Percentiles rank a stretch among this genome's conserved stretches.
Conservation (phyloP, 92 coral and sea anemone genomes). For the Plumapathes pennacea region DNA sequence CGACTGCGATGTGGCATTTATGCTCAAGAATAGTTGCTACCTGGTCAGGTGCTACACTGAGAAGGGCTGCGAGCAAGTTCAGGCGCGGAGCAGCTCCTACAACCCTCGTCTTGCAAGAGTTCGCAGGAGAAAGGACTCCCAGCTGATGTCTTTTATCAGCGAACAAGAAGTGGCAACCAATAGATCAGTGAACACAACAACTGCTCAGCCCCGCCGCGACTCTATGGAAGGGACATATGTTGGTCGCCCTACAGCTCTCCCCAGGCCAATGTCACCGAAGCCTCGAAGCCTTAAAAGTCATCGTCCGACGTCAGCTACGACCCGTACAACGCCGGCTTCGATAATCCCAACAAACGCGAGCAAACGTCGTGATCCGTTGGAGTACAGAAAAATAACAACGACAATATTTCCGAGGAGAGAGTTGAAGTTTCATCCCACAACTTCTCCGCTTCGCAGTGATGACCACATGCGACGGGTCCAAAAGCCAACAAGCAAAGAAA, state of each 20-base stretch:
- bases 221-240: too few species aligned
- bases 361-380: too few species aligned
- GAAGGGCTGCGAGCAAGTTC: constrained; percentile 66
- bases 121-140: constrained; percentile 43
- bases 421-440: too few species aligned
- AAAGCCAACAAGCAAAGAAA: too few species aligned
- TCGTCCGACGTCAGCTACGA: background rate
- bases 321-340: background rate
- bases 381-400: too few species aligned
- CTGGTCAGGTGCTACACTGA: constrained; percentile 80
- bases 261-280: constrained; percentile 9
- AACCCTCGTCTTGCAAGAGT: constrained; percentile 67
- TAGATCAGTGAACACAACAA: background rate
- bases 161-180: constrained; percentile 33
- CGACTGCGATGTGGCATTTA: constrained; percentile 83
- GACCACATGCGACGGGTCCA: too few species aligned
- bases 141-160: constrained; percentile 71
- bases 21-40: constrained; percentile 82
- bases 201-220: constrained; percentile 20
- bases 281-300: background rate
- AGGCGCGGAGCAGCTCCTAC: constrained; percentile 64
- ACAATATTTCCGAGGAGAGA: too few species aligned
- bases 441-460: too few species aligned
- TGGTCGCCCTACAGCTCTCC: constrained; percentile 1
- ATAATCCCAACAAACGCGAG: background rate